Base-by-base conservation (phyloP, 2,888 invertebrate genomes). In the Eubasilissa splendida region DNA sequence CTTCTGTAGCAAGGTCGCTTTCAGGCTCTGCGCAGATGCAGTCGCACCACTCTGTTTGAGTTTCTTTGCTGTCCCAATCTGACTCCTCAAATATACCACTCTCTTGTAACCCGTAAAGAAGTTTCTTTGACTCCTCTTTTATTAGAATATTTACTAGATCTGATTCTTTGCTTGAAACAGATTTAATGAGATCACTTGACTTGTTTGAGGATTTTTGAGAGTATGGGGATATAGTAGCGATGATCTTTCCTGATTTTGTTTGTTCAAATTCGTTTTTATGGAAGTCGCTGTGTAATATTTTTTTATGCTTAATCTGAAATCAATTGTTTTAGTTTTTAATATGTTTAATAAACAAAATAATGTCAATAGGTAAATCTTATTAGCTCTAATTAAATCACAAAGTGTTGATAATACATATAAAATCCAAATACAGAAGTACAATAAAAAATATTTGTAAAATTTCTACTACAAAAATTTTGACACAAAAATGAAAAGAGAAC, bases 61-160 rank as follows among this genome's bases (percentile, higher is more conserved):
- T 92, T 83, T 88, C 86, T 83, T 87, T 89, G 63, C 87, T 87
- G 82, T 90, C 90, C 80, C 89, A 89, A 84, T 91, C 91, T 53
- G 89, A 91, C 68, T 90, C 93, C 85, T 94, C 94, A 85, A 94
- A 95, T 84, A 95, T 94, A 50, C 95, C 95, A 85, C 94, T 94
- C 86, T 95, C 95, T 85, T 94, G 94, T 52, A 95, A 88, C 85
- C 93, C 89, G 85, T 89, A 92, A 84, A 87, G 90, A 84, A 90
- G 91, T 87, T 88, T 92, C 86, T 87, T 89, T 11, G 84, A 81
- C 81, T 90, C 90, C 82, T 90, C 89, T 81, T 86, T 87, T 84
- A 89, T 88, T 80, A 90, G 87, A 84, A 89, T 90, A 84, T 90
- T 90, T 70, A 90, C 86, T 75, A 73, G 63, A 50, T 66, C 76